A percentile compares a stretch with the other conserved stretches of the same genome.
Conservation (phyloP, 1,140 invertebrate genomes). For the Conus betulinus region DNA sequence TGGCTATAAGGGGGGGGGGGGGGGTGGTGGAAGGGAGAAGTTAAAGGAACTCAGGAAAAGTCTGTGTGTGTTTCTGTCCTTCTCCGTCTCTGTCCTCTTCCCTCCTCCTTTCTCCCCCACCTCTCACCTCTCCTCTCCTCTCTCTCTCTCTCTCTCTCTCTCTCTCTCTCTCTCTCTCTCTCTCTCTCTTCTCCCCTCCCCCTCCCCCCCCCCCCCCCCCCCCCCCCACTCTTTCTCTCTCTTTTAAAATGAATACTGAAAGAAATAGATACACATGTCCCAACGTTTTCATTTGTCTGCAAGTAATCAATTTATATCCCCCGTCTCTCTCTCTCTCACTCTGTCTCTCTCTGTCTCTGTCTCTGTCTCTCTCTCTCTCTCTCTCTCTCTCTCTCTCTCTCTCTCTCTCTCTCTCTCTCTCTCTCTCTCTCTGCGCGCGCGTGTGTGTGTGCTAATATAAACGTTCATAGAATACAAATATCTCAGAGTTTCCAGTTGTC, state of each 20-base stretch:
- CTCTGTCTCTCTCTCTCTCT: background rate
- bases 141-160: constrained; percentile 17
- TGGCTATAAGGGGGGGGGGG: too few relatives aligned
- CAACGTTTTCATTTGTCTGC: too few relatives aligned
- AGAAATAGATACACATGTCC: too few relatives aligned
- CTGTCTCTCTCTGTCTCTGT: background rate
- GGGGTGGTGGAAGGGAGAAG: too few relatives aligned
- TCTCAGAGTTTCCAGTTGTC: too few relatives aligned
- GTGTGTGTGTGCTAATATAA: too few relatives aligned
- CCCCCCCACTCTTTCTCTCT: background rate
- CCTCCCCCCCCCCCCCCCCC: background rate
- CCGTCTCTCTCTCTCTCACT: background rate
- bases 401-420: background rate
- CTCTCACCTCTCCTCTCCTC: background rate
- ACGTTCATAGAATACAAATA: too few relatives aligned
- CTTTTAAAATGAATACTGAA: background rate
- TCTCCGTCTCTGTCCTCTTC: background rate
- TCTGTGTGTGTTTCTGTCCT: background rate
- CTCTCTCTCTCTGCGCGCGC: background rate
- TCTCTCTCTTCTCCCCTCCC: background rate
- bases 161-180: constrained; percentile 23
- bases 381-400: background rate
- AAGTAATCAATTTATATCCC: too few relatives aligned
- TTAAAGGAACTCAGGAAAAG: too few relatives aligned
- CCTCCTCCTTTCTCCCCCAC: background rate